A percentile compares a stretch with the other conserved stretches of the same genome.
phyloP scores from a whole-genome alignment of 1,140 invertebrate species.

The Homalodisca vitripennis region DNA sequence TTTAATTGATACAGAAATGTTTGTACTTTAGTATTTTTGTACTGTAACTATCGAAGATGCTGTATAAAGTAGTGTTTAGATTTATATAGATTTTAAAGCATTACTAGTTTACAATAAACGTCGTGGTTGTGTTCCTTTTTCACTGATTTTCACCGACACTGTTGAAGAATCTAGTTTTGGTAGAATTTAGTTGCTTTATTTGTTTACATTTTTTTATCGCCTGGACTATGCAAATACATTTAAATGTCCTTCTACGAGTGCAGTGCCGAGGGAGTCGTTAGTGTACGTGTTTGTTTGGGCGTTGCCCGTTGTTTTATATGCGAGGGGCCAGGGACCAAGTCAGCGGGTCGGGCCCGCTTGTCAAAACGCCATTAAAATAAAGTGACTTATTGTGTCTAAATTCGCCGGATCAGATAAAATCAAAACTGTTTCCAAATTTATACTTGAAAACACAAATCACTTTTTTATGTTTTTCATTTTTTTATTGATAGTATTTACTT shows the following conservation, averaged over 20 bases:
- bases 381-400: too few relatives aligned
- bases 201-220: constrained; percentile 31
- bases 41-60: constrained; percentile 39
- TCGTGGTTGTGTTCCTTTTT: constrained; percentile 39
- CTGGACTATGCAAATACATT: constrained; percentile 31
- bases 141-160: constrained; percentile 33
- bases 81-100: constrained; percentile 32
- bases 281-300: constrained; percentile 26
- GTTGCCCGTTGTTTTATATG: not conserved
- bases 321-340: constrained; percentile 12
- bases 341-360: constrained; percentile 5
- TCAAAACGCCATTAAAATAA: too few relatives aligned
- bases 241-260: constrained; percentile 23
- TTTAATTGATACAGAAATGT: constrained; percentile 38
- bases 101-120: constrained; percentile 19
- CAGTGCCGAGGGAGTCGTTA: constrained; percentile 31
- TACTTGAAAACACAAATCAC: too few relatives aligned
- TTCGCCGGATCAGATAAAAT: too few relatives aligned
- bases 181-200: constrained; percentile 37
- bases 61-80: constrained; percentile 36
- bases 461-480: too few relatives aligned
- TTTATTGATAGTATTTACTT: too few relatives aligned
- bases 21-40: constrained; percentile 44
- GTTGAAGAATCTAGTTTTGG: constrained; percentile 22
- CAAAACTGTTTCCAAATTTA: too few relatives aligned